These are phyloP conservation scores for Mormyrops attenuatus DNA, from an alignment of 2,797 vertebrate genomes.

Conservation along the genomic window DNA sequence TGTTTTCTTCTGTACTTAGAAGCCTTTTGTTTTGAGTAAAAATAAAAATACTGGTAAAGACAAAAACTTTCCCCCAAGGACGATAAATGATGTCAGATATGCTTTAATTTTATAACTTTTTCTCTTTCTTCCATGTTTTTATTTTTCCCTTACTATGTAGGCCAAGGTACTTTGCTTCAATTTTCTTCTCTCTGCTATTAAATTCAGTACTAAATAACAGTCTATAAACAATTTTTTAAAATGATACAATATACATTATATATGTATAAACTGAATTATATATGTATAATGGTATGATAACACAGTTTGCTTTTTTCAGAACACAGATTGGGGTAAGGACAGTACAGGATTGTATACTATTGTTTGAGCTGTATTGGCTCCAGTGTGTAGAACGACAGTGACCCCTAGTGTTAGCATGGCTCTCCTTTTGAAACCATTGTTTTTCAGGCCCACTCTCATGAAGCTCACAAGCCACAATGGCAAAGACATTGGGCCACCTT, in stretches of 20 bases:
- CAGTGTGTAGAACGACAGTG: constrained; percentile 1
- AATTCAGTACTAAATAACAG: neutral
- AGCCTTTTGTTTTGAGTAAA: neutral
- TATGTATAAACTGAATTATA: neutral
- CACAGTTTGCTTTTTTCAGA: neutral
- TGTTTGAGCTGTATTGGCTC: neutral
- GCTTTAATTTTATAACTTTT: neutral
- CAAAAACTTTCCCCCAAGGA: neutral
- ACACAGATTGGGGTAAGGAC: neutral
- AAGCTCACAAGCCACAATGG: constrained; percentile 44
- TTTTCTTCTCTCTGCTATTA: neutral
- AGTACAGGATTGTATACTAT: neutral
- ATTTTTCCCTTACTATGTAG: neutral
- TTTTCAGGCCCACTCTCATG: constrained; percentile 53
- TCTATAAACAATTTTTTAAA: neutral
- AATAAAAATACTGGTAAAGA: neutral
- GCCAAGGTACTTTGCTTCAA: neutral
- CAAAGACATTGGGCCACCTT: constrained; percentile 20
- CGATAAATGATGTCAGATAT: neutral
- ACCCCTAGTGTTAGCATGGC: constrained; percentile 12
- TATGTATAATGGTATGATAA: neutral
- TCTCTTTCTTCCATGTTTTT: neutral
- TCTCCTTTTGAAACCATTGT: constrained; percentile 60
- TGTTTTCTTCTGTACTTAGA: neutral
- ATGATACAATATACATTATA: neutral